Percentiles rank a stretch among this genome's conserved stretches.
Conservation (phyloP, 2,888 invertebrate species). For the Protula sp. region DNA sequence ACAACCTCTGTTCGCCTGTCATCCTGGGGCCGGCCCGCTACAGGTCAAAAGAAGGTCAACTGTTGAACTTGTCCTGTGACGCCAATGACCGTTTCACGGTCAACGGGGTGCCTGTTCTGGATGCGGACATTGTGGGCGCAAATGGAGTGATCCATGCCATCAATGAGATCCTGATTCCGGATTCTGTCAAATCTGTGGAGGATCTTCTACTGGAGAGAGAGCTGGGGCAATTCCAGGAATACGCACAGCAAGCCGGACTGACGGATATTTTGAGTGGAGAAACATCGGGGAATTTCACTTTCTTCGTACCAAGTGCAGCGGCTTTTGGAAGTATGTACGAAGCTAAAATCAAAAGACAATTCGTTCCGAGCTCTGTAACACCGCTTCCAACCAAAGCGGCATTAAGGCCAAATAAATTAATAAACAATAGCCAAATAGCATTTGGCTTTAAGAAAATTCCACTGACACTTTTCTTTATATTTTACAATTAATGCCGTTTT, state of each 20-base stretch:
- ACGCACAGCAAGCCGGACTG: conserved; percentile 53
- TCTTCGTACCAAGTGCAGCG: conserved; percentile 57
- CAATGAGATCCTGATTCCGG: conserved; percentile 56
- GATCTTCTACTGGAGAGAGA: conserved; percentile 51
- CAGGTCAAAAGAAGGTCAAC: conserved; percentile 49
- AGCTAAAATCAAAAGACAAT: background rate
- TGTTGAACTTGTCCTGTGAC: conserved; percentile 54
- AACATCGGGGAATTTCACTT: conserved; percentile 51
- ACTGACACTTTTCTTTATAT: too few relatives aligned
- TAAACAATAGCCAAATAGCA: too few relatives aligned
- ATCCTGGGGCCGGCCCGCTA: conserved; percentile 54
- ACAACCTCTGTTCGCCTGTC: conserved; percentile 56
- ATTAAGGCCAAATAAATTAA: too few relatives aligned
- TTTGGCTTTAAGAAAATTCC: too few relatives aligned
- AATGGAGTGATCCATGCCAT: conserved; percentile 58
- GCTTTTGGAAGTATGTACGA: conserved; percentile 49
- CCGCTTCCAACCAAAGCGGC: too few relatives aligned
- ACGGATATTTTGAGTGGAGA: conserved; percentile 52
- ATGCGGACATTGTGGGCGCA: conserved; percentile 51
- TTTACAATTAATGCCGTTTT: too few relatives aligned
- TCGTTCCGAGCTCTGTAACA: too few relatives aligned
- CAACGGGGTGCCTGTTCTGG: conserved; percentile 49
- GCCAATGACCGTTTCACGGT: conserved; percentile 49
- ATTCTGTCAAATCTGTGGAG: conserved; percentile 37
- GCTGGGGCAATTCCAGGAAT: conserved; percentile 53